A percentile compares a stretch with the other conserved stretches of the same genome.
These are phyloP conservation scores for Phortica okadai DNA, from an alignment of 2,888 invertebrate species.

Conservation along the genomic window DNA sequence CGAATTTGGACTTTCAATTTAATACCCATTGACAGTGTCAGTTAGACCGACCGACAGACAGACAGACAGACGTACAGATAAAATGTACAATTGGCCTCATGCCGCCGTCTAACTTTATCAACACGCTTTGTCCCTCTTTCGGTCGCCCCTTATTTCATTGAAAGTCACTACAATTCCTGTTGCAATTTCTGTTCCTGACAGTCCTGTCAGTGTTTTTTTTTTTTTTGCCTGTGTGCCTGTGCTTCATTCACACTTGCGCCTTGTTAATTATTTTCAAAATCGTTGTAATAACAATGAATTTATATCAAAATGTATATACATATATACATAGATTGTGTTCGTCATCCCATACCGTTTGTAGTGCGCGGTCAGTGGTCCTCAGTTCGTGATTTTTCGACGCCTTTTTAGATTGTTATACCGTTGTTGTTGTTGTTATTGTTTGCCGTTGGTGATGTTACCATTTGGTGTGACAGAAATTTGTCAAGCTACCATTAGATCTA, in stretches of 20 bases:
- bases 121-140: conserved; percentile 33
- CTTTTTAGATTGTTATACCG: too few relatives aligned
- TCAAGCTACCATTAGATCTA: conserved; percentile 11
- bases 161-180: conserved; percentile 52
- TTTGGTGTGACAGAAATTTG: conserved; percentile 13
- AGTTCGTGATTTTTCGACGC: conserved; percentile 1
- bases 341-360: background rate
- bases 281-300: conserved; percentile 70
- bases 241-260: conserved; percentile 51
- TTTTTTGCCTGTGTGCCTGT: conserved; percentile 35
- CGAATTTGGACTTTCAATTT: conserved; percentile 69
- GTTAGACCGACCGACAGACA: too few relatives aligned
- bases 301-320: conserved; percentile 15
- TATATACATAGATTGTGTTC: background rate
- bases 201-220: conserved; percentile 40
- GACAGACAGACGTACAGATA: background rate
- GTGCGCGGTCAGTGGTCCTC: conserved; percentile 17
- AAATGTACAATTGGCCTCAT: conserved; percentile 67
- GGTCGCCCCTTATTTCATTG: conserved; percentile 31
- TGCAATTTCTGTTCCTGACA: conserved; percentile 20
- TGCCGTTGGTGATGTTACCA: background rate
- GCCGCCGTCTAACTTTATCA: conserved; percentile 36
- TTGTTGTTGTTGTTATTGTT: too few relatives aligned
- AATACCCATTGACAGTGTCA: conserved; percentile 69
- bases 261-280: conserved; percentile 68